Percentiles rank a stretch among this genome's conserved stretches.
Evolutionary conservation across 2,113 vertebrate species (phyloP).

Genomic region (Leuciscus idus): DNA sequence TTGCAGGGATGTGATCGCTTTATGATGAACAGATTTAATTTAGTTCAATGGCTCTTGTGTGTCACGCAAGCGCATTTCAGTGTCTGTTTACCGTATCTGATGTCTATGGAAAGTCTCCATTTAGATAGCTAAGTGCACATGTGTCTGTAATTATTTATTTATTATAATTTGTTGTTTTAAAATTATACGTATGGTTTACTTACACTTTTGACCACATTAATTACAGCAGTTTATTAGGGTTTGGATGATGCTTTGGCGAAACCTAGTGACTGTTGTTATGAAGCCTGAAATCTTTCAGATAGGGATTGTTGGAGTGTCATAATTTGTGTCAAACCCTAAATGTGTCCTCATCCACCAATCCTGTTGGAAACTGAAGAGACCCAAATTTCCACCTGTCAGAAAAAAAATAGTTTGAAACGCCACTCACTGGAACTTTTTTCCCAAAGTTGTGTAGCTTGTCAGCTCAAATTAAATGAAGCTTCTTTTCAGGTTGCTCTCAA

Average conservation of each 20-base stretch:
- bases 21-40: background rate
- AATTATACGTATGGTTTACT: background rate
- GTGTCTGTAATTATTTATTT: background rate
- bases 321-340: background rate
- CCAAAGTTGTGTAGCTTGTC: background rate
- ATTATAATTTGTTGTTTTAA: background rate
- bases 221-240: background rate
- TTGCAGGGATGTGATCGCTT: background rate
- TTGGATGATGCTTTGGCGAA: background rate
- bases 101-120: background rate
- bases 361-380: conserved; percentile 1
- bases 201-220: background rate
- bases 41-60: background rate
- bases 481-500: background rate
- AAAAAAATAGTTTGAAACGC: background rate
- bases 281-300: background rate
- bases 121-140: background rate
- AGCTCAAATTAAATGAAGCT: background rate
- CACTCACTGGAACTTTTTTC: background rate
- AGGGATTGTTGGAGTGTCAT: background rate
- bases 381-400: background rate
- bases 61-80: background rate
- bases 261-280: background rate
- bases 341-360: background rate
- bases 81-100: background rate